These are phyloP conservation scores for Stomatorhinus walkeri DNA, from an alignment of 2,797 vertebrate genomes.

Conservation along the genomic window DNA sequence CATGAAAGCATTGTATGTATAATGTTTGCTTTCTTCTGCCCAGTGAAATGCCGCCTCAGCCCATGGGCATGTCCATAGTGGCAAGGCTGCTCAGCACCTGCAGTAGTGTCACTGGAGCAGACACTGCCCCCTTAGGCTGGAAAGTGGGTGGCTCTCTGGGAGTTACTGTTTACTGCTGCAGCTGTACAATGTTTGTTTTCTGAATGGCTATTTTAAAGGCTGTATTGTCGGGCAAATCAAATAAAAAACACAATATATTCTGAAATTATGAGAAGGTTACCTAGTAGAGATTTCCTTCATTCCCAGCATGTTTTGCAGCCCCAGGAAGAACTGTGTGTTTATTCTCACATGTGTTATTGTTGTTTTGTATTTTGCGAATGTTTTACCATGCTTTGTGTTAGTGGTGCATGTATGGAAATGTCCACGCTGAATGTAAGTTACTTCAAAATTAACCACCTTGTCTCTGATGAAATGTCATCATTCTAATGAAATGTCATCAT, in stretches of 20 bases:
- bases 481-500: neutral
- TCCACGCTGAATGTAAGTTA: neutral
- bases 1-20: neutral
- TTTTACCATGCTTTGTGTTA: neutral
- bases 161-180: slow-evolving; percentile 1
- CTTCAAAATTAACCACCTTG: neutral
- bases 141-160: neutral
- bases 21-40: neutral
- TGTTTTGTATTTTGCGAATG: neutral
- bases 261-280: neutral
- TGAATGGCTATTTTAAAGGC: neutral
- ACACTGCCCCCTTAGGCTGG: neutral
- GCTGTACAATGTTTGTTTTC: neutral
- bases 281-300: neutral
- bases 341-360: neutral
- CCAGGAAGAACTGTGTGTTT: neutral
- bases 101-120: neutral
- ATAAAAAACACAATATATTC: neutral
- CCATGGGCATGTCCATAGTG: neutral
- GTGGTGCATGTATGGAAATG: neutral
- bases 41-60: neutral
- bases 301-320: neutral
- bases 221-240: neutral
- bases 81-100: neutral
- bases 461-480: neutral